phyloP scores from a whole-genome alignment of 2,113 vertebrate genomes.

The Leucoraja erinaceus region DNA sequence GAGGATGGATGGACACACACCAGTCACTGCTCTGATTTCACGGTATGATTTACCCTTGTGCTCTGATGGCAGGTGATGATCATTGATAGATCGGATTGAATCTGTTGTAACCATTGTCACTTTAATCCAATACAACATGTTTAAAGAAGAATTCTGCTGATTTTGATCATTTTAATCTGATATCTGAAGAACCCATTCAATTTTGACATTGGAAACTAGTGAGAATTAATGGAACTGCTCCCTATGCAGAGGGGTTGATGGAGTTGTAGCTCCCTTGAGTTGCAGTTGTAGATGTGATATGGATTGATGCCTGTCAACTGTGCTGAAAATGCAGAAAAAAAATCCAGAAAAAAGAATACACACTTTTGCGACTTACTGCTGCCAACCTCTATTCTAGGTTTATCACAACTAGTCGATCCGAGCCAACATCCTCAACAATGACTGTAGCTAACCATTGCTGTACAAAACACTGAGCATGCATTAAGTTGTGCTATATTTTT shows the following conservation, averaged over 20 bases:
- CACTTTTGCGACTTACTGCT: neutral
- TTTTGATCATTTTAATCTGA: neutral
- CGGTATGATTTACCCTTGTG: neutral
- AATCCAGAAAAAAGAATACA: neutral
- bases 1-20: neutral
- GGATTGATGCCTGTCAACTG: neutral
- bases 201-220: neutral
- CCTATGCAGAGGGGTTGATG: neutral
- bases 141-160: neutral
- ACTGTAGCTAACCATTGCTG: neutral
- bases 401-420: neutral
- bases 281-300: neutral
- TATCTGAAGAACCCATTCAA: neutral
- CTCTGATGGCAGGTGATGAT: neutral
- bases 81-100: neutral
- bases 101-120: neutral
- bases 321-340: neutral
- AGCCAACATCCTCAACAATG: neutral
- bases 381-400: no score
- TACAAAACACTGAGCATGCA: neutral
- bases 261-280: neutral
- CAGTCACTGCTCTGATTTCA: neutral
- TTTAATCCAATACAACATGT: neutral
- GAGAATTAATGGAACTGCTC: neutral
- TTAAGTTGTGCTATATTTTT: neutral